These are phyloP conservation scores for Balanococcus diminutus DNA, from an alignment of 2,888 invertebrate species.

Conservation along the genomic window DNA sequence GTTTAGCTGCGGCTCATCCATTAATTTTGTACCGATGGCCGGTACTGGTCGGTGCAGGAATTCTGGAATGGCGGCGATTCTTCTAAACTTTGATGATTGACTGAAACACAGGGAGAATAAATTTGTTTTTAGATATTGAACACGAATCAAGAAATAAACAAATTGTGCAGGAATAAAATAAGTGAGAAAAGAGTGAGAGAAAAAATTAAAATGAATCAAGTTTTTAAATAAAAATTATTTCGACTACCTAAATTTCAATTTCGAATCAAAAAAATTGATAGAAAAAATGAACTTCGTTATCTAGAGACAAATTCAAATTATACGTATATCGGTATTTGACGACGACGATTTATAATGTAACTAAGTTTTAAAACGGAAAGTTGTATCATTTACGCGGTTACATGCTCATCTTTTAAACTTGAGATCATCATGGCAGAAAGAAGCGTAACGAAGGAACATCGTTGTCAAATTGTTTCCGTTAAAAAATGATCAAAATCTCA, in stretches of 20 bases:
- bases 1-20: constrained; percentile 34
- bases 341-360: neutral
- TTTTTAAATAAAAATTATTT: too few relatives aligned
- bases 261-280: too few relatives aligned
- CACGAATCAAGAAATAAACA: too few relatives aligned
- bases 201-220: too few relatives aligned
- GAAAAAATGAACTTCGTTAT: too few relatives aligned
- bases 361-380: neutral
- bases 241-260: too few relatives aligned
- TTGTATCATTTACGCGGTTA: neutral
- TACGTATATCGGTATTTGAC: neutral
- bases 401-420: neutral
- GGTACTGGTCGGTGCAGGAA: neutral
- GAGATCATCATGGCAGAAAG: neutral
- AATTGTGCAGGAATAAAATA: too few relatives aligned
- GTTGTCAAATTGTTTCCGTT: constrained; percentile 21
- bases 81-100: neutral
- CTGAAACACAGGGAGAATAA: neutral
- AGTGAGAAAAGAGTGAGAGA: too few relatives aligned
- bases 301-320: neutral
- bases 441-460: constrained; percentile 31
- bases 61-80: neutral
- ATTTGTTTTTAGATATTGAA: neutral
- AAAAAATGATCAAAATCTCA: neutral
- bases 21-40: neutral